Conservation (phyloP, 2,888 invertebrate genomes). For the Aleiodes testaceus region DNA sequence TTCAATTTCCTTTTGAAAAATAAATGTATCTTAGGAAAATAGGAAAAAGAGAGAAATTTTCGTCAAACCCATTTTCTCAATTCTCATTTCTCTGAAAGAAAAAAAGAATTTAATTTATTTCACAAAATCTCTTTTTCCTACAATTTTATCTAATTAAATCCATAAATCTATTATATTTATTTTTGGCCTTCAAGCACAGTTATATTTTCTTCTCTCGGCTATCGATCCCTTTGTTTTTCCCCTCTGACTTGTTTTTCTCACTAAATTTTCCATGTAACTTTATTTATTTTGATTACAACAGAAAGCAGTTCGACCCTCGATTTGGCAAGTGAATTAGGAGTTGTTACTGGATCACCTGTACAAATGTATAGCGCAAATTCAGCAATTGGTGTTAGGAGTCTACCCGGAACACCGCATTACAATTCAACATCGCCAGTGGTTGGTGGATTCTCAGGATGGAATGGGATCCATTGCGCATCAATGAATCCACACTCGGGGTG, state of each 20-base stretch:
- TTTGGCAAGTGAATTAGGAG: constrained; percentile 63
- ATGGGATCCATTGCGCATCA: constrained; percentile 63
- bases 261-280: constrained; percentile 1
- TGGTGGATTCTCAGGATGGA: constrained; percentile 65
- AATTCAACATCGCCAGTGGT: constrained; percentile 66
- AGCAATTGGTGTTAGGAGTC: constrained; percentile 65
- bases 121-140: no score
- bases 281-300: constrained; percentile 40
- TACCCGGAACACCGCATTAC: constrained; percentile 68
- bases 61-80: no score
- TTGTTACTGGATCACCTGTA: constrained; percentile 59
- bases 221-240: constrained; percentile 35
- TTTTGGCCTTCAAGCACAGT: no score
- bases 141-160: no score
- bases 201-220: no score
- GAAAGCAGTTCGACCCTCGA: constrained; percentile 45
- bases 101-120: no score
- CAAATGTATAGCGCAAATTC: constrained; percentile 69
- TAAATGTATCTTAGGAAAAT: no score
- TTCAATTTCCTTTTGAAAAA: no score
- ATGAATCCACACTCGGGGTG: constrained; percentile 61
- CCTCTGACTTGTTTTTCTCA: neutral
- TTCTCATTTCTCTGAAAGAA: no score
- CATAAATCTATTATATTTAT: no score
- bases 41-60: no score